Evolutionary conservation across 2,888 invertebrate genomes (phyloP).

Genomic region (Morpho helenor): DNA sequence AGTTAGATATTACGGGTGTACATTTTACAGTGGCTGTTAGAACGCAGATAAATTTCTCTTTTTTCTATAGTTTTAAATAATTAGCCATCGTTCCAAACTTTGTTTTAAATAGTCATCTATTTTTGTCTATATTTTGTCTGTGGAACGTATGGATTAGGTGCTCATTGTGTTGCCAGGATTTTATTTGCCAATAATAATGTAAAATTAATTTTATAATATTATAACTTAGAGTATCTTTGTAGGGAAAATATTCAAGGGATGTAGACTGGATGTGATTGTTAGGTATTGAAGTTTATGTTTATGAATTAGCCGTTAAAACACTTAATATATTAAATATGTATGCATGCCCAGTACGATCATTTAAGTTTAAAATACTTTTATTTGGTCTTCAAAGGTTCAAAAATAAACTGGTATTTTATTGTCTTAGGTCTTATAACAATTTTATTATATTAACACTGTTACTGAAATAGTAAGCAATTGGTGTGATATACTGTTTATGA

Average conservation of each 20-base stretch:
- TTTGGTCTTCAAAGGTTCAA: too few relatives aligned
- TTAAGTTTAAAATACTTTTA: too few relatives aligned
- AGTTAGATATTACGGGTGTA: constrained; percentile 59
- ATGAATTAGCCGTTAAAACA: too few relatives aligned
- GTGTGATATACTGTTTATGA: constrained; percentile 19
- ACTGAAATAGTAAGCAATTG: not conserved
- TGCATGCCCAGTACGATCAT: too few relatives aligned
- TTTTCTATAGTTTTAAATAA: constrained; percentile 5
- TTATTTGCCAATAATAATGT: constrained; percentile 29
- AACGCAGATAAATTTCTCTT: not conserved
- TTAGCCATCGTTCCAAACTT: not conserved
- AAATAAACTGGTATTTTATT: too few relatives aligned
- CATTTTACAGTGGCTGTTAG: constrained; percentile 51
- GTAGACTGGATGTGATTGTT: constrained; percentile 7
- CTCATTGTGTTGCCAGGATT: constrained; percentile 33
- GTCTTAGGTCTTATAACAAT: not conserved
- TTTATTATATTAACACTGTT: not conserved
- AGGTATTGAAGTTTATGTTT: not conserved
- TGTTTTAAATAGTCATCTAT: constrained; percentile 3
- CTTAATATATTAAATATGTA: too few relatives aligned
- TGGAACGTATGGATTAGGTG: constrained; percentile 45
- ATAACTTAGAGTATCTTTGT: not conserved
- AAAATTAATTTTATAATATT: not conserved
- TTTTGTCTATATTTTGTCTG: not conserved
- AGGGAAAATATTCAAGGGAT: not conserved